phyloP scores from a whole-genome alignment of 2,888 invertebrate species.

The Mallateleia sp. region DNA sequence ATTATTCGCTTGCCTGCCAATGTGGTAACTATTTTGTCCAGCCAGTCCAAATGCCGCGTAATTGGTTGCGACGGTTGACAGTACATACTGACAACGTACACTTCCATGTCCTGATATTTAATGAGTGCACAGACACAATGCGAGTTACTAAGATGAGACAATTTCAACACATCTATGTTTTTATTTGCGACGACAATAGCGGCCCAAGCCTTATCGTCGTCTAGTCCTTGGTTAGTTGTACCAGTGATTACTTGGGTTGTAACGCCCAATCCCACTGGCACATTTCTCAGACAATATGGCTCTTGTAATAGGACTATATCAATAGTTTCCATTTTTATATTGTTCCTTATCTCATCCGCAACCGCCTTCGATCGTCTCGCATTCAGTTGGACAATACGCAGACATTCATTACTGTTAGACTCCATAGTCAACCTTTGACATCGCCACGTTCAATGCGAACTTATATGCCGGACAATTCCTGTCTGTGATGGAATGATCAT shows the following conservation, averaged over 20 bases:
- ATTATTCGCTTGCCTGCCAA: constrained; percentile 35
- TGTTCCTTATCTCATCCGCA: not conserved
- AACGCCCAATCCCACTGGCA: too few species aligned
- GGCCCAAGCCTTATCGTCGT: constrained; percentile 5
- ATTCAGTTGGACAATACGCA: constrained; percentile 41
- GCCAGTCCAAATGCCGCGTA: not conserved
- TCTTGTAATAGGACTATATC: too few species aligned
- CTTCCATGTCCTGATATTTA: not conserved
- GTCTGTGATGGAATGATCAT: not conserved
- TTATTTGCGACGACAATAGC: constrained; percentile 21
- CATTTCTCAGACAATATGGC: too few species aligned
- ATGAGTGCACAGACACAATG: constrained; percentile 19
- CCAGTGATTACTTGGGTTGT: too few species aligned
- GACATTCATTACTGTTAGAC: not conserved
- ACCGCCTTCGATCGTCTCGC: constrained; percentile 7
- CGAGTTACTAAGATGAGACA: not conserved
- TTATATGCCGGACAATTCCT: constrained; percentile 26
- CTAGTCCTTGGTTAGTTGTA: too few species aligned
- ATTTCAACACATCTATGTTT: constrained; percentile 10
- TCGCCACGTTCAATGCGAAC: not conserved
- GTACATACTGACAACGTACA: constrained; percentile 42
- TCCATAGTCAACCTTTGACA: constrained; percentile 44
- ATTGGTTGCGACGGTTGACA: constrained; percentile 21
- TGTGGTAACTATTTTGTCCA: not conserved
- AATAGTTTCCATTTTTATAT: not conserved